These are phyloP conservation scores for Hemichromis elongatus DNA, from an alignment of 2,113 vertebrate species.

Conservation along the genomic window DNA sequence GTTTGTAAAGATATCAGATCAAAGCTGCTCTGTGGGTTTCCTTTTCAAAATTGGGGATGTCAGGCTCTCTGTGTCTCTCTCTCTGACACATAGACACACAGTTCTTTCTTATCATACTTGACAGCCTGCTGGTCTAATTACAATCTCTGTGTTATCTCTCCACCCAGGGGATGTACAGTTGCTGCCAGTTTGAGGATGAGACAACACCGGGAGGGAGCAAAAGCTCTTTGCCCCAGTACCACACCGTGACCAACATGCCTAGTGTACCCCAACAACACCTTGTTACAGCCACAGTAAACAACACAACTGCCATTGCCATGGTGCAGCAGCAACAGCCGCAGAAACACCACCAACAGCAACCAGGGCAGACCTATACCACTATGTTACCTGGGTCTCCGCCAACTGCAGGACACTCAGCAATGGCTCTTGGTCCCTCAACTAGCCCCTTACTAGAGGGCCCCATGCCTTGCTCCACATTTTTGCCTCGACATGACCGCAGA, in stretches of 20 bases:
- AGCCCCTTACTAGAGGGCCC: conserved; percentile 78
- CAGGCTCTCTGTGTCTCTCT: neutral
- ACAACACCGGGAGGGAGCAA: conserved; percentile 59
- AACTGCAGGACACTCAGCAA: conserved; percentile 69
- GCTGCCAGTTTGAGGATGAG: conserved; percentile 86
- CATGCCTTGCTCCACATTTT: conserved; percentile 80
- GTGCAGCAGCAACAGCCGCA: conserved; percentile 72
- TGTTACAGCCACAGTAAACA: conserved; percentile 67
- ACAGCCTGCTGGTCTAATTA: conserved; percentile 23
- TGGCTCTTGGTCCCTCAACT: conserved; percentile 79
- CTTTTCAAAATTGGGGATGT: neutral
- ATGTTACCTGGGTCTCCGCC: conserved; percentile 72
- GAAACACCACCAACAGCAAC: conserved; percentile 67
- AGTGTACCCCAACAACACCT: conserved; percentile 66
- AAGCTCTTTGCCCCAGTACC: conserved; percentile 69
- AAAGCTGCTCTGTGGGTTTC: neutral
- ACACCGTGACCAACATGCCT: conserved; percentile 66
- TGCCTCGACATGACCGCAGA: conserved; percentile 82
- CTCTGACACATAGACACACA: neutral
- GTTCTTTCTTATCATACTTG: neutral
- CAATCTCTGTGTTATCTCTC: conserved; percentile 30
- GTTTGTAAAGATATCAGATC: neutral
- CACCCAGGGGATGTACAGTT: conserved; percentile 89
- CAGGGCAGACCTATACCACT: conserved; percentile 68
- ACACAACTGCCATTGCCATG: conserved; percentile 70